Percentiles rank a stretch among this genome's conserved stretches.
Evolutionary conservation across 2,797 vertebrate species (phyloP).

Genomic region (Gallinago solitaria): DNA sequence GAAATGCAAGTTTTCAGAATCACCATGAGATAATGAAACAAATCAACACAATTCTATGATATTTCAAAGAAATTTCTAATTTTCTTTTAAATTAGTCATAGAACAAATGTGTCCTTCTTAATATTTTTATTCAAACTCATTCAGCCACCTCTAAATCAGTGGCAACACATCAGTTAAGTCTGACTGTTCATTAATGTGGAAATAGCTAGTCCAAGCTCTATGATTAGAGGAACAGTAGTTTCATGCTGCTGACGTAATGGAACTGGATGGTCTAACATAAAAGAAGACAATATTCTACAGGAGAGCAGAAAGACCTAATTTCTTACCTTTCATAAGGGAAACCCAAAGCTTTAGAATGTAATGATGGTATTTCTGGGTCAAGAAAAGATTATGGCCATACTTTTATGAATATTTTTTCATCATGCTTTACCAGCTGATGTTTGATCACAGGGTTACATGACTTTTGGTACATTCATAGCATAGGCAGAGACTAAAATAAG

Average conservation of each 20-base stretch:
- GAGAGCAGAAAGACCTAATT: not conserved
- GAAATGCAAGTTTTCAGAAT: not conserved
- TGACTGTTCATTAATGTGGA: not conserved
- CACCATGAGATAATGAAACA: not conserved
- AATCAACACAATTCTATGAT: not conserved
- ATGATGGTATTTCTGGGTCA: not conserved
- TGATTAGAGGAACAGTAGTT: not conserved
- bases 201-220: not conserved
- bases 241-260: not conserved
- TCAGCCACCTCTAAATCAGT: not conserved
- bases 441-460: not conserved
- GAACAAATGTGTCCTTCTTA: not conserved
- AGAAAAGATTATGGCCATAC: not conserved
- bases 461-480: not conserved
- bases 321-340: not conserved
- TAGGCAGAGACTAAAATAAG: not conserved
- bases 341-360: not conserved
- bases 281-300: not conserved
- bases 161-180: not conserved
- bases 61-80: not conserved
- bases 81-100: not conserved
- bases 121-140: not conserved
- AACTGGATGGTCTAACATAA: not conserved
- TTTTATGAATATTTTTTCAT: not conserved
- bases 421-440: not conserved